Conservation (phyloP, 2,113 vertebrate species). For the Heptranchias perlo region DNA sequence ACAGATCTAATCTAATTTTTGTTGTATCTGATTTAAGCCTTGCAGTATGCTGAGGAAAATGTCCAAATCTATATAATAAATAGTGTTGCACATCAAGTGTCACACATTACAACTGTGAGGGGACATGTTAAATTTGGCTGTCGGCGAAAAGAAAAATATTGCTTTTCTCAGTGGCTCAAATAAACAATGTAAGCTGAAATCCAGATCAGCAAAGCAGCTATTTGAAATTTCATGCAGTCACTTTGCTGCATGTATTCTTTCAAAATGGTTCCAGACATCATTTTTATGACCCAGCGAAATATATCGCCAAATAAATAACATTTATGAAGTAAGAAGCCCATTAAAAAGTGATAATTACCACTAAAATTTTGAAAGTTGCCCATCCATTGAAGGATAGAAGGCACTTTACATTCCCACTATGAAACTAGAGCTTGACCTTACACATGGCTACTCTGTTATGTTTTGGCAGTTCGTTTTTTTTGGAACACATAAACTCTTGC, state of each 20-base stretch:
- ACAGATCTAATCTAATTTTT: background rate
- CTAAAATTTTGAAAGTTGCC: background rate
- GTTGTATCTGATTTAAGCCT: background rate
- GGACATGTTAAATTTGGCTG: too few relatives aligned
- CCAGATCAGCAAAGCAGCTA: background rate
- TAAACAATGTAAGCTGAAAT: background rate
- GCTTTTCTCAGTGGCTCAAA: background rate
- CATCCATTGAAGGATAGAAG: background rate
- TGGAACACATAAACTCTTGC: too few relatives aligned
- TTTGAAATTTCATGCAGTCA: background rate
- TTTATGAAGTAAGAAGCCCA: background rate
- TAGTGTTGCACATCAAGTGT: background rate
- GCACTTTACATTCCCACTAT: background rate
- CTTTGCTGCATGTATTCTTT: background rate
- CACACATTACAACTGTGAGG: too few relatives aligned
- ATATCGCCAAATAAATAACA: background rate
- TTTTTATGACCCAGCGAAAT: background rate
- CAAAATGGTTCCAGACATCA: background rate
- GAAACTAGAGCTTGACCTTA: background rate
- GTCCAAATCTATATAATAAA: background rate
- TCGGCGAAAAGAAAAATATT: background rate
- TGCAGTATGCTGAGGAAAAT: background rate
- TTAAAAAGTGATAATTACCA: background rate
- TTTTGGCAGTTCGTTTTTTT: background rate
- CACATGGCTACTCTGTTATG: background rate